Percentiles rank a stretch among this genome's conserved stretches.
Evolutionary conservation across 2,113 vertebrate species (phyloP).

Genomic region (Myrmecobius fasciatus): DNA sequence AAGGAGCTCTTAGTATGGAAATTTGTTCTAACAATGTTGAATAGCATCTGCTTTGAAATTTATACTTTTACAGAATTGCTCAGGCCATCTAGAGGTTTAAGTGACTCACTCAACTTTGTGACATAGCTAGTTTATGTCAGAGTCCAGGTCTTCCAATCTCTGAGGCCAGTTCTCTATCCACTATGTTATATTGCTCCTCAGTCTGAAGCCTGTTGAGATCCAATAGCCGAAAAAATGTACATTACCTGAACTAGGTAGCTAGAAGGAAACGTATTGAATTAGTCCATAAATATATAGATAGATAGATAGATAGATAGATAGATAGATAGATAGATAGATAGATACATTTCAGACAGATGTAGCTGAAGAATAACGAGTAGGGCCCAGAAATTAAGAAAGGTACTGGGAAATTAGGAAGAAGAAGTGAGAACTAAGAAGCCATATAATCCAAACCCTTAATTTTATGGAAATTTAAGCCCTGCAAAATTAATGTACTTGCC

Average conservation of each 20-base stretch:
- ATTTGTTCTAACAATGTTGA: background rate
- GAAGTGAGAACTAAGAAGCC: background rate
- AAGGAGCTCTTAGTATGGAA: background rate
- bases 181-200: background rate
- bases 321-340: background rate
- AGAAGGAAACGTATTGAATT: background rate
- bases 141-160: background rate
- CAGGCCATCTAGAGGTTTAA: background rate
- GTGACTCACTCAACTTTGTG: background rate
- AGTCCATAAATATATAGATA: background rate
- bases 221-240: background rate
- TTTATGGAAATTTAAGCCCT: background rate
- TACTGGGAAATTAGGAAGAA: background rate
- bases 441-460: background rate
- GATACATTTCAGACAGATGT: background rate
- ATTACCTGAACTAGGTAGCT: background rate
- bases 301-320: too few relatives aligned
- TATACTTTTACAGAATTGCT: background rate
- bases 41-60: background rate
- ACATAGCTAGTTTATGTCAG: background rate
- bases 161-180: background rate
- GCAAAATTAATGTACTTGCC: background rate
- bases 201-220: background rate
- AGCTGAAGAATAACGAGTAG: background rate
- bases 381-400: background rate